A percentile compares a stretch with the other conserved stretches of the same genome.
Conservation (phyloP, 2,888 invertebrate species). For the Andrena hattorfiana region DNA sequence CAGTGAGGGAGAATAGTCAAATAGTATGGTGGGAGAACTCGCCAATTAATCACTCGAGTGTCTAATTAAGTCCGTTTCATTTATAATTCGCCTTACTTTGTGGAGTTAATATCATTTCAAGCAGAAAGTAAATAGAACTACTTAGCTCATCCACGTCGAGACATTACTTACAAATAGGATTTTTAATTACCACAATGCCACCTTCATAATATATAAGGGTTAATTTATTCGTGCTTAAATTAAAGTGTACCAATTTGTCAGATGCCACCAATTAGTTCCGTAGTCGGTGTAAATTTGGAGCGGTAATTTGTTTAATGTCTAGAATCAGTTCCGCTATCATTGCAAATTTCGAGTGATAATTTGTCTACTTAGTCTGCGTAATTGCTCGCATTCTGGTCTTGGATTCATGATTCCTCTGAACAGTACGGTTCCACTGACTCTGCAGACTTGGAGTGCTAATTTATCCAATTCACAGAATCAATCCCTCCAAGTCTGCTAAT, state of each 20-base stretch:
- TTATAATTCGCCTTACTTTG: too few relatives aligned
- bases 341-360: slow-evolving; percentile 15
- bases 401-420: not conserved
- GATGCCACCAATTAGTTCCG: not conserved
- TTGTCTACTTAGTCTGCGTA: not conserved
- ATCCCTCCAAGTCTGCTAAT: not conserved
- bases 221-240: not conserved
- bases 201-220: not conserved
- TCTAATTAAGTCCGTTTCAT: too few relatives aligned
- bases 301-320: not conserved
- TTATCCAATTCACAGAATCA: not conserved
- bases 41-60: too few relatives aligned
- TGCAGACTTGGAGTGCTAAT: not conserved
- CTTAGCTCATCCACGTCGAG: not conserved
- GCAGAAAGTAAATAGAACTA: too few relatives aligned
- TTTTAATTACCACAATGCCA: not conserved
- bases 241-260: slow-evolving; percentile 19
- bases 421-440: not conserved
- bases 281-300: not conserved
- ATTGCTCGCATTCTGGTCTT: not conserved
- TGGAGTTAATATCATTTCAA: too few relatives aligned
- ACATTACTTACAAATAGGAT: not conserved
- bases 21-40: too few relatives aligned
- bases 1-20: too few relatives aligned
- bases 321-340: slow-evolving; percentile 18